phyloP scores from a whole-genome alignment of 2,113 vertebrate genomes.

The Rafetus swinhoei region DNA sequence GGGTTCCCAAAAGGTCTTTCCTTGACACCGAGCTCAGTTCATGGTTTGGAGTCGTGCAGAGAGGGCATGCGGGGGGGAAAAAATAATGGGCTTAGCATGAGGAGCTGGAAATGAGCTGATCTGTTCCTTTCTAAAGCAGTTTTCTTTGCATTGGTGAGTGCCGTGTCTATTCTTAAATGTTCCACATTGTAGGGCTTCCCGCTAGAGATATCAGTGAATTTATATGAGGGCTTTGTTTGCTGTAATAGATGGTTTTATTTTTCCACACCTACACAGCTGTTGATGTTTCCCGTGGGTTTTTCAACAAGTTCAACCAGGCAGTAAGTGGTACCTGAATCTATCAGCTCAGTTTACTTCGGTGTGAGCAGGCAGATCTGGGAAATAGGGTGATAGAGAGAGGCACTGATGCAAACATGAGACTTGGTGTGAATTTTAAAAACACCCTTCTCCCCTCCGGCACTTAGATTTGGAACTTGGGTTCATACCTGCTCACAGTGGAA shows the following conservation, averaged over 20 bases:
- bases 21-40: neutral
- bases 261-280: neutral
- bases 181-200: neutral
- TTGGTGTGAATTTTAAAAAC: neutral
- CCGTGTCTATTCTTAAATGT: neutral
- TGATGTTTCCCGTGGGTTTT: neutral
- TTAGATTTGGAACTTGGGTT: neutral
- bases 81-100: neutral
- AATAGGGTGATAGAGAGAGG: neutral
- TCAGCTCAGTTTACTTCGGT: neutral
- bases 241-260: neutral
- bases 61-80: neutral
- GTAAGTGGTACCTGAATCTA: neutral
- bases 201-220: neutral
- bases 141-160: rapidly evolving
- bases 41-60: neutral
- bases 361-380: conserved; percentile 1
- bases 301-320: conserved; percentile 7
- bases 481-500: neutral
- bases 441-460: neutral
- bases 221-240: neutral
- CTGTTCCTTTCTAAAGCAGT: neutral
- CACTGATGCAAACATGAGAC: rapidly evolving
- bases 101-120: neutral
- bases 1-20: neutral